phyloP scores from a whole-genome alignment of 2,113 vertebrate species.

The Lepisosteus oculatus region DNA sequence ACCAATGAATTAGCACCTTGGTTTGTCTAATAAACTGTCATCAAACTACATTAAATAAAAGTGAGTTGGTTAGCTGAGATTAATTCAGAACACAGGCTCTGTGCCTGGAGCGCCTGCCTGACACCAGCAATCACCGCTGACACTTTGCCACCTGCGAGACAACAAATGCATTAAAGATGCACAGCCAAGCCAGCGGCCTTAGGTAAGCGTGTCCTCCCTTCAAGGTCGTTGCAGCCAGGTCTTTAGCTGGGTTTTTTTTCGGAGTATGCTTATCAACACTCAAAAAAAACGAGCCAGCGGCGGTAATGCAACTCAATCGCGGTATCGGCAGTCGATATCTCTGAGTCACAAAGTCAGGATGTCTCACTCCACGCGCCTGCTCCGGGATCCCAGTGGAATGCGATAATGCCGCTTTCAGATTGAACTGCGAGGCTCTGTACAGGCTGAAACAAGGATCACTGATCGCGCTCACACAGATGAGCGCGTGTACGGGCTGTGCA shows the following conservation, averaged over 20 bases:
- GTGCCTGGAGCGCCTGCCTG: too few relatives aligned
- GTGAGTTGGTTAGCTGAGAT: too few relatives aligned
- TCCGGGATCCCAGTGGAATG: conserved; percentile 12
- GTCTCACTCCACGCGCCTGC: conserved; percentile 11
- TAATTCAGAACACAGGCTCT: too few relatives aligned
- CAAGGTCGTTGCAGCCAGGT: conserved; percentile 35
- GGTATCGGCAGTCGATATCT: conserved; percentile 27
- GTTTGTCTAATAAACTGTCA: too few relatives aligned
- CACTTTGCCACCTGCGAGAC: conserved; percentile 1
- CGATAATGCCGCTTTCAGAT: conserved; percentile 18
- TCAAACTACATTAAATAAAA: too few relatives aligned
- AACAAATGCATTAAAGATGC: background rate
- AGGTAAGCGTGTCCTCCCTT: conserved; percentile 31
- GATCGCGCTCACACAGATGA: conserved; percentile 13
- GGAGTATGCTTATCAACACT: conserved; percentile 34
- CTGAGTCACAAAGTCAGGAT: conserved; percentile 15
- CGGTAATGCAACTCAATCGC: conserved; percentile 24
- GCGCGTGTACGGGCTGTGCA: background rate
- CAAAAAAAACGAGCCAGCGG: conserved; percentile 23
- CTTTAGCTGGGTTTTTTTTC: conserved; percentile 31
- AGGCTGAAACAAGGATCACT: conserved; percentile 15
- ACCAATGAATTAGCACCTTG: too few relatives aligned
- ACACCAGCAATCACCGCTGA: background rate
- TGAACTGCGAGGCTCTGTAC: conserved; percentile 21
- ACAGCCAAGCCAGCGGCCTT: conserved; percentile 6